Conservation (phyloP, 2,888 invertebrate genomes). For the Steinernema scapterisci region DNA sequence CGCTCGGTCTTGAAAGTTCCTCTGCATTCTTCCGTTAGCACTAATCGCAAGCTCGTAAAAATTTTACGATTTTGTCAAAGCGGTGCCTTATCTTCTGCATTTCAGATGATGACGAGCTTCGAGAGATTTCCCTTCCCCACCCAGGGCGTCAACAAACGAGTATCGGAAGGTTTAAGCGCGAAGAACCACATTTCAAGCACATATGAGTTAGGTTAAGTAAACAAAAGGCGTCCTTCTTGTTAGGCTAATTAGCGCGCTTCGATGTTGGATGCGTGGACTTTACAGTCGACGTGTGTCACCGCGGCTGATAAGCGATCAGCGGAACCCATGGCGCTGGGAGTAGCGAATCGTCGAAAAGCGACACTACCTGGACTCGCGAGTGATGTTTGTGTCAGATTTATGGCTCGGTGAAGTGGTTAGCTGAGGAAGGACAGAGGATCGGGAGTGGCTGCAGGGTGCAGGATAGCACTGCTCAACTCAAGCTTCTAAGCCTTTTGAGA, state of each 20-base stretch:
- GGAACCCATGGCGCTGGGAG: neutral
- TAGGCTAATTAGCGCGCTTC: too few relatives aligned
- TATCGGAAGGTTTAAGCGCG: too few relatives aligned
- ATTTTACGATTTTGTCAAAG: conserved; percentile 25
- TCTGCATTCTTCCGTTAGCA: conserved; percentile 21
- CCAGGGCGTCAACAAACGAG: too few relatives aligned
- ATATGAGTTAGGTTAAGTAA: too few relatives aligned
- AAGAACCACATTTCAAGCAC: too few relatives aligned
- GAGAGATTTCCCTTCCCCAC: too few relatives aligned
- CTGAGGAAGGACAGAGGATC: neutral
- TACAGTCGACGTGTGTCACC: neutral
- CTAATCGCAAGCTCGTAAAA: conserved; percentile 29
- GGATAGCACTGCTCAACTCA: neutral
- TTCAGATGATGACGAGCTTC: too few relatives aligned
- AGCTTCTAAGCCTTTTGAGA: too few relatives aligned
- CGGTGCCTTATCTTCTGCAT: conserved; percentile 12
- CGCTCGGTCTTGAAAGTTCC: neutral
- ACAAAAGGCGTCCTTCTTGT: too few relatives aligned
- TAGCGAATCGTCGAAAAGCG: conserved; percentile 14
- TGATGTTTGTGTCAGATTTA: neutral
- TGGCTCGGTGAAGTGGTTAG: neutral
- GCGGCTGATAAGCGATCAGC: conserved; percentile 14
- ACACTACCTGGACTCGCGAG: neutral
- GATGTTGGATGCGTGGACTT: neutral
- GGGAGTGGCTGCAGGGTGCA: neutral